Evolutionary conservation across 2,888 invertebrate genomes (phyloP).

Genomic region (Eupeodes luniger): DNA sequence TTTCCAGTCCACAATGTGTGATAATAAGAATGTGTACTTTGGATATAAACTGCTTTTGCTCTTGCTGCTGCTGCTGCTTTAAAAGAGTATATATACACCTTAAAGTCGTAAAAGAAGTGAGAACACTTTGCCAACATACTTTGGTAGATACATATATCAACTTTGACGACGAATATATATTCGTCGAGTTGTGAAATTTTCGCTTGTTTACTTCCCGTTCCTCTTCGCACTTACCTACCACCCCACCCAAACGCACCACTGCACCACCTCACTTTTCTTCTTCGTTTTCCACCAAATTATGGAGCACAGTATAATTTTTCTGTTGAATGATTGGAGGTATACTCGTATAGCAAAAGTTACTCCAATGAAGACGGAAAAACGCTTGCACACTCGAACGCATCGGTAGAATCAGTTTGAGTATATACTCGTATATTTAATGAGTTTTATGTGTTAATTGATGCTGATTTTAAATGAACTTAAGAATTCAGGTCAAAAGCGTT

Average conservation of each 20-base stretch:
- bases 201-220: constrained; percentile 43
- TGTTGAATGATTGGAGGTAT: constrained; percentile 38
- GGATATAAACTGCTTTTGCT: background rate
- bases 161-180: constrained; percentile 30
- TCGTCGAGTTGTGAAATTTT: constrained; percentile 69
- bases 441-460: constrained; percentile 69
- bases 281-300: background rate
- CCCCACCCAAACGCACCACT: too few relatives aligned
- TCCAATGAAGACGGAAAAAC: constrained; percentile 36
- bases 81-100: background rate
- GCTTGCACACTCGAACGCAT: constrained; percentile 35
- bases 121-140: constrained; percentile 27
- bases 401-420: constrained; percentile 52
- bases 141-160: background rate
- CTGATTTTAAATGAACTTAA: constrained; percentile 49
- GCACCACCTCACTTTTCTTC: background rate
- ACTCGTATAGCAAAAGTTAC: background rate
- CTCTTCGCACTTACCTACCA: background rate
- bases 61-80: background rate
- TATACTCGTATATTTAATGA: constrained; percentile 46
- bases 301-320: constrained; percentile 39
- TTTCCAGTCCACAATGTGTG: constrained; percentile 70
- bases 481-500: constrained; percentile 67
- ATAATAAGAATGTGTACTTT: constrained; percentile 54
- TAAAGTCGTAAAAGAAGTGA: constrained; percentile 26